Conservation (phyloP, 2,113 vertebrate species). For the Haemorhous mexicanus region DNA sequence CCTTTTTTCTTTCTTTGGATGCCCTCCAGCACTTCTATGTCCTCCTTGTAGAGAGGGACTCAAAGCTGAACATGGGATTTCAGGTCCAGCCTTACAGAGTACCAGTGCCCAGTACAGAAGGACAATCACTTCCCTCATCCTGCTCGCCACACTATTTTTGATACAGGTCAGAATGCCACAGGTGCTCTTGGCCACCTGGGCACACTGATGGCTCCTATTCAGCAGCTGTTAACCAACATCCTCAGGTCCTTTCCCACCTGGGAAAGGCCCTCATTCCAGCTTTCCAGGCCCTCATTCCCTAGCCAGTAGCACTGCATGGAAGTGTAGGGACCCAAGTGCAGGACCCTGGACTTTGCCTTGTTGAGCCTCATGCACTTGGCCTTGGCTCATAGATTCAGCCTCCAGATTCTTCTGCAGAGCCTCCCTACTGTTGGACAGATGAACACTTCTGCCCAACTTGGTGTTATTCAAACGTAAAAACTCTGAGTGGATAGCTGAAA, state of each 20-base stretch:
- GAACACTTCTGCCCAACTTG: not conserved
- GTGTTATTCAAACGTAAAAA: slow-evolving; percentile 34
- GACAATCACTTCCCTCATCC: fast-evolving
- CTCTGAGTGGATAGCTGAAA: slow-evolving; percentile 6
- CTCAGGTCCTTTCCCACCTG: not conserved
- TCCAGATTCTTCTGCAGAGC: not conserved
- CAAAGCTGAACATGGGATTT: not conserved
- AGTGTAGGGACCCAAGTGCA: fast-evolving
- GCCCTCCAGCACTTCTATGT: not conserved
- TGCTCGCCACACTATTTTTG: not conserved
- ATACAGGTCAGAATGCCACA: too few relatives aligned
- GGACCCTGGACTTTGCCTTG: not conserved
- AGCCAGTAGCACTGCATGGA: not conserved
- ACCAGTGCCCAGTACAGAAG: not conserved
- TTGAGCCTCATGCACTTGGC: not conserved
- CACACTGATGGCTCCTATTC: not conserved
- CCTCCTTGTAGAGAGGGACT: not conserved
- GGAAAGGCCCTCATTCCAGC: too few relatives aligned
- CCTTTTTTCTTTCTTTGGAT: not conserved
- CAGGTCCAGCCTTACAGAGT: not conserved
- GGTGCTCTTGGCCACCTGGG: not conserved
- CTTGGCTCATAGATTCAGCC: not conserved
- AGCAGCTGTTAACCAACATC: not conserved
- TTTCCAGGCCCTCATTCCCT: not conserved
- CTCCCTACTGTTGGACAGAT: not conserved